Evolutionary conservation across 2,888 invertebrate genomes (phyloP).

Genomic region (Hololepta plana): DNA sequence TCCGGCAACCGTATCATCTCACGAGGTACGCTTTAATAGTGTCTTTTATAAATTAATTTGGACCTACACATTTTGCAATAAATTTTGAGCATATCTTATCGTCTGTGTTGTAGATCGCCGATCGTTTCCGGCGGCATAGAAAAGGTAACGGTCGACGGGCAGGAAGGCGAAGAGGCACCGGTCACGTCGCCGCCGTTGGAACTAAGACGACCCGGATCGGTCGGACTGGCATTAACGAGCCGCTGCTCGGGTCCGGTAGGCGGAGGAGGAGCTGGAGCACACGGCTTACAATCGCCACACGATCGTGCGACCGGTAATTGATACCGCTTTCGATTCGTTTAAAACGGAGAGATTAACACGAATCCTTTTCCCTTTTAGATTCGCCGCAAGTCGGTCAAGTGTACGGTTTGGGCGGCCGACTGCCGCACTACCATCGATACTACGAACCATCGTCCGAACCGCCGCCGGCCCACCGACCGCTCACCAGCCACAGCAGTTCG

Average conservation of each 20-base stretch:
- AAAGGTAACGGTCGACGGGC: conserved; percentile 36
- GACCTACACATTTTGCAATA: neutral
- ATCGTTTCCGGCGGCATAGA: conserved; percentile 42
- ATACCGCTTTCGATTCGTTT: conserved; percentile 1
- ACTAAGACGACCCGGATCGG: conserved; percentile 39
- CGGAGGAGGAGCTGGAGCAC: conserved; percentile 53
- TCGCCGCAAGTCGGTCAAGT: conserved; percentile 53
- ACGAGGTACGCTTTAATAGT: conserved; percentile 17
- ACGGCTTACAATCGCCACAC: conserved; percentile 48
- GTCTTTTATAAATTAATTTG: conserved; percentile 1
- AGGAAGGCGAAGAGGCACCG: conserved; percentile 29
- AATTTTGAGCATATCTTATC: too few relatives aligned
- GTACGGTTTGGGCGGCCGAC: conserved; percentile 33
- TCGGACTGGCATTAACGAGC: conserved; percentile 26
- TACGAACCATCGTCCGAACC: conserved; percentile 42
- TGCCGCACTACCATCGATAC: conserved; percentile 32
- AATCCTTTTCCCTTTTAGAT: conserved; percentile 22
- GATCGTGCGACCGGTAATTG: conserved; percentile 44
- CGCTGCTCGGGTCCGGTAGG: too few relatives aligned
- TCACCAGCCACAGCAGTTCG: conserved; percentile 26
- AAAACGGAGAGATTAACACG: neutral
- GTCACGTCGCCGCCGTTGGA: conserved; percentile 46
- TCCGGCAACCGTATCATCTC: conserved; percentile 26
- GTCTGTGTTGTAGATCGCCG: conserved; percentile 21
- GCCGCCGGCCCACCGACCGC: conserved; percentile 36